phyloP scores from a whole-genome alignment of 2,113 vertebrate genomes.

The Crocuta crocuta region DNA sequence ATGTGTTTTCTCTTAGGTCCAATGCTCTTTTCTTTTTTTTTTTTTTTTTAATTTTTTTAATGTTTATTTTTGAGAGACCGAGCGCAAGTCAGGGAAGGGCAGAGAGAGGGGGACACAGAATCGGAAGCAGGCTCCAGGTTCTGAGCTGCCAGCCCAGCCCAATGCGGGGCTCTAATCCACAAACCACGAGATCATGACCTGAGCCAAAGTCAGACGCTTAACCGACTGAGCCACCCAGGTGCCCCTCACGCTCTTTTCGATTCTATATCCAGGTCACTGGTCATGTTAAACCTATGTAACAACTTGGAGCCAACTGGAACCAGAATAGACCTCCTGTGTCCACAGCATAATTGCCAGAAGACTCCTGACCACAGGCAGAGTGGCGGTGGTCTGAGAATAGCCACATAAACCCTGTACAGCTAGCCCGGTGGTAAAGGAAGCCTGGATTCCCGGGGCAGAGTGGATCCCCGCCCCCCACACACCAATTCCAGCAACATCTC shows the following conservation, averaged over 20 bases:
- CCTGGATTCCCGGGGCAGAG: background rate
- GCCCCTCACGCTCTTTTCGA: background rate
- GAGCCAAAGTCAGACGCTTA: no score
- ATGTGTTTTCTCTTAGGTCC: background rate
- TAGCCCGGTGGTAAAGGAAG: background rate
- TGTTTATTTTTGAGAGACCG: no score
- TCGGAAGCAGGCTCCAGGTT: no score
- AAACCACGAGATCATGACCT: no score
- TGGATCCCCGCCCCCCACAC: background rate
- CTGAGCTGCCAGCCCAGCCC: no score
- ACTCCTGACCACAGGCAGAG: background rate
- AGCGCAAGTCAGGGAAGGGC: no score
- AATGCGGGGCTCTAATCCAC: no score
- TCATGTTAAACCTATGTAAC: background rate
- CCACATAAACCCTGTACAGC: background rate
- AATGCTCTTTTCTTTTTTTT: no score
- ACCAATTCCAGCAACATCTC: background rate
- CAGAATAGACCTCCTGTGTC: background rate
- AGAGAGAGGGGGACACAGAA: no score
- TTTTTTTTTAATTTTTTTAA: no score
- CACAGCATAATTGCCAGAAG: background rate
- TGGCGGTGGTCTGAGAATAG: background rate
- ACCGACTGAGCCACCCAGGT: no score
- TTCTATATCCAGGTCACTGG: background rate
- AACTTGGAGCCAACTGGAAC: background rate